Evolutionary conservation across 2,797 vertebrate species (phyloP).

Genomic region (Pangasius mekongensis): DNA sequence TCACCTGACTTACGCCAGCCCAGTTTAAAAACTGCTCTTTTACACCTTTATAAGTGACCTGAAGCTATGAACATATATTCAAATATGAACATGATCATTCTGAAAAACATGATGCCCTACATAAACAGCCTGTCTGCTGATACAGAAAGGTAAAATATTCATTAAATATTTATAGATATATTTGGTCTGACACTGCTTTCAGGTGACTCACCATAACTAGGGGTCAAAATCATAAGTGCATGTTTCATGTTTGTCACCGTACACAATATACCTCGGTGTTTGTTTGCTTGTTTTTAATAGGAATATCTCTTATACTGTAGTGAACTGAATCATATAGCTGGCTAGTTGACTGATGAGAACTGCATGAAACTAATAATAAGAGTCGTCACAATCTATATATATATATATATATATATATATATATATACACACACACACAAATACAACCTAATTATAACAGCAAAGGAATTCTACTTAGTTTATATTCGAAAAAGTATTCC

Average conservation of each 20-base stretch:
- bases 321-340: not conserved
- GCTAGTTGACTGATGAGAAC: not conserved
- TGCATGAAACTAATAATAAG: not conserved
- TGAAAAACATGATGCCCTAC: not conserved
- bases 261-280: no score
- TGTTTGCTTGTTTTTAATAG: not conserved
- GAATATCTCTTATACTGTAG: not conserved
- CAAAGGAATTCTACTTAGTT: not conserved
- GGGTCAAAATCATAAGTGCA: not conserved
- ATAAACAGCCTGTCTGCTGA: no score
- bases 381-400: not conserved
- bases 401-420: no score
- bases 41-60: not conserved
- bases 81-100: not conserved
- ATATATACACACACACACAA: not conserved
- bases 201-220: not conserved
- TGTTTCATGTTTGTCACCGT: not conserved
- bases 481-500: not conserved
- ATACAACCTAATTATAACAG: not conserved
- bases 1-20: not conserved
- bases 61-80: no score
- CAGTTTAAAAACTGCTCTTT: not conserved
- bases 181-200: no score
- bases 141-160: no score
- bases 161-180: no score